A percentile compares a stretch with the other conserved stretches of the same genome.
Conservation (phyloP, 1,140 invertebrate genomes). For the Anastatus disparis region DNA sequence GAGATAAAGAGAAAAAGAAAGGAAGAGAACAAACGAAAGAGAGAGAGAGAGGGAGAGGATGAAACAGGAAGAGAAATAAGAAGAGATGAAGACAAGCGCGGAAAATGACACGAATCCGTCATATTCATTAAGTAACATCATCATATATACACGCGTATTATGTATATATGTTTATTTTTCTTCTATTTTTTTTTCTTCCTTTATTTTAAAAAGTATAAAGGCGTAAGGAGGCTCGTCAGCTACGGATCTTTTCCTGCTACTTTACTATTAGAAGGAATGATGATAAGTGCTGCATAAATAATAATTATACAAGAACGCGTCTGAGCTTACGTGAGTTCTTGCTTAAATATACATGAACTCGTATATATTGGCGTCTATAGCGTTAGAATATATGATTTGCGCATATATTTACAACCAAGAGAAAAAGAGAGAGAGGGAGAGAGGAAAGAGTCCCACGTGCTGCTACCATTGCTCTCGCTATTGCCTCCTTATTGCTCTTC, state of each 20-base stretch:
- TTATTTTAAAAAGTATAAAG: too few species aligned
- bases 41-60: too few species aligned
- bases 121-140: slow-evolving; percentile 42
- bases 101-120: slow-evolving; percentile 54
- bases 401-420: slow-evolving; percentile 11
- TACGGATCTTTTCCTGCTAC: slow-evolving; percentile 13
- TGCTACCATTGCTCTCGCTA: not conserved
- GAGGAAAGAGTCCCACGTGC: not conserved
- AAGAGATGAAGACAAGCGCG: too few species aligned
- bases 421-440: too few species aligned
- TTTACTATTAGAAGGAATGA: slow-evolving; percentile 36
- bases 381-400: too few species aligned
- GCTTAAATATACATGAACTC: slow-evolving; percentile 33
- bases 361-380: slow-evolving; percentile 28
- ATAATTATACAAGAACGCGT: slow-evolving; percentile 52
- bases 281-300: slow-evolving; percentile 56
- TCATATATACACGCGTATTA: too few species aligned
- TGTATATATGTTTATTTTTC: not conserved
- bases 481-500: not conserved
- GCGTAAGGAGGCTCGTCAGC: not conserved
- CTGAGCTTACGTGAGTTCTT: not conserved
- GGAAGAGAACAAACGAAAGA: too few species aligned
- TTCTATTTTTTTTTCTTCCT: too few species aligned
- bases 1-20: slow-evolving; percentile 35
- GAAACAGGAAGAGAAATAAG: slow-evolving; percentile 31